Percentiles rank a stretch among this genome's conserved stretches.
Evolutionary conservation across 2,888 invertebrate species (phyloP).

Genomic region (Heteromurus nitidus): DNA sequence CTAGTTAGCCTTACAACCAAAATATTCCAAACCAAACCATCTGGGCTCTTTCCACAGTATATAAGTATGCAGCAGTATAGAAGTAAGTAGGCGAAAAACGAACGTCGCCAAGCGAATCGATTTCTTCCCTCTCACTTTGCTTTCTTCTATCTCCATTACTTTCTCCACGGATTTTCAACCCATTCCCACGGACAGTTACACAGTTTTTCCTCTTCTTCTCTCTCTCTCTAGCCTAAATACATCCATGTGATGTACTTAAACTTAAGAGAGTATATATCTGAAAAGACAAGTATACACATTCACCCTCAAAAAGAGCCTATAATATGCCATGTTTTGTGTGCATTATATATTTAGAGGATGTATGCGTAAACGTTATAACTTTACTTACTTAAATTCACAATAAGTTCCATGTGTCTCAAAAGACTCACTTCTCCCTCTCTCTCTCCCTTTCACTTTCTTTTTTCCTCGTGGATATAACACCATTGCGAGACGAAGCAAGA

Average conservation of each 20-base stretch:
- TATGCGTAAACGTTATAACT: slow-evolving; percentile 47
- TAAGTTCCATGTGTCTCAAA: slow-evolving; percentile 59
- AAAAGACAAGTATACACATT: not conserved
- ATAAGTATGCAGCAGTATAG: slow-evolving; percentile 40
- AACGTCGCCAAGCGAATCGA: slow-evolving; percentile 60
- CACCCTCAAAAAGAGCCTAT: no score
- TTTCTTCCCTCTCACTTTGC: slow-evolving; percentile 51
- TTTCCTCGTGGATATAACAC: slow-evolving; percentile 32
- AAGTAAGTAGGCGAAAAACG: slow-evolving; percentile 37
- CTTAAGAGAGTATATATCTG: not conserved
- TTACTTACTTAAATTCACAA: slow-evolving; percentile 64
- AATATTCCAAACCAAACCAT: slow-evolving; percentile 62
- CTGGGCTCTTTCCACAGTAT: slow-evolving; percentile 67
- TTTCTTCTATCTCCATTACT: slow-evolving; percentile 59
- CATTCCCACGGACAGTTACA: slow-evolving; percentile 57
- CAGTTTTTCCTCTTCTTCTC: slow-evolving; percentile 36
- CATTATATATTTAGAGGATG: slow-evolving; percentile 25
- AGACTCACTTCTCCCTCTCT: slow-evolving; percentile 41
- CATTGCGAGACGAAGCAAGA: slow-evolving; percentile 23
- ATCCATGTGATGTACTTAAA: not conserved
- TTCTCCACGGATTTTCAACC: slow-evolving; percentile 60
- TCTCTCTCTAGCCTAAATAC: slow-evolving; percentile 35
- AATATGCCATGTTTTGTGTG: not conserved
- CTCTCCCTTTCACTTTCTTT: slow-evolving; percentile 28
- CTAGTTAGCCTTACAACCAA: slow-evolving; percentile 17